Conservation (phyloP, 1,140 invertebrate species). For the Drosophila ananassae region DNA sequence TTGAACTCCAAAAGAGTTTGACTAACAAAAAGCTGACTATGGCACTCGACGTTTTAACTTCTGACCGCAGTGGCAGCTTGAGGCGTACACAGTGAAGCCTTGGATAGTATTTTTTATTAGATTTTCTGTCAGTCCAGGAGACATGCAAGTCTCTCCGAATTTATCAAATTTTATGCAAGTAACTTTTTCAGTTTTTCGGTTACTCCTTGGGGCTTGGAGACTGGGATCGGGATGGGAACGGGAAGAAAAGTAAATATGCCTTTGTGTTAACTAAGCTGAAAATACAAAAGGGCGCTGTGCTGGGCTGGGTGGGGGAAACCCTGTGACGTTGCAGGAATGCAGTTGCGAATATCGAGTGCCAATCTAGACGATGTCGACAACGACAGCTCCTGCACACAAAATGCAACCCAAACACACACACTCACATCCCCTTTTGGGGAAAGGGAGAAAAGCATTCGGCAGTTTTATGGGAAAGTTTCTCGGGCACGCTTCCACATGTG, state of each 20-base stretch:
- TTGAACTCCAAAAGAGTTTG: constrained; percentile 39
- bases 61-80: constrained; percentile 51
- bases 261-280: constrained; percentile 80
- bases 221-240: neutral
- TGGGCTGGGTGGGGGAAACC: neutral
- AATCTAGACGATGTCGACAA: constrained; percentile 58
- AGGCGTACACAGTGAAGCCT: neutral
- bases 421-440: constrained; percentile 8
- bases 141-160: constrained; percentile 45
- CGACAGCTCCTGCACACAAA: constrained; percentile 43
- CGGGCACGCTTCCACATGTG: constrained; percentile 22
- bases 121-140: constrained; percentile 61
- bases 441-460: constrained; percentile 41
- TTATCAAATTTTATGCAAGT: constrained; percentile 78
- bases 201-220: neutral
- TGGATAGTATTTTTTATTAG: constrained; percentile 62
- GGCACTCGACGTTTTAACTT: constrained; percentile 57
- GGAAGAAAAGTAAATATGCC: constrained; percentile 66
- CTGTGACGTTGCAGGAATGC: constrained; percentile 68
- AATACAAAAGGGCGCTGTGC: constrained; percentile 35
- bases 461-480: constrained; percentile 33
- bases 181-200: constrained; percentile 36
- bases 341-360: constrained; percentile 64
- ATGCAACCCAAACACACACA: constrained; percentile 33
- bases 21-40: constrained; percentile 37